A percentile compares a stretch with the other conserved stretches of the same genome.
Evolutionary conservation across 2,113 vertebrate species (phyloP).

Genomic region (Gasterosteus nipponicus): DNA sequence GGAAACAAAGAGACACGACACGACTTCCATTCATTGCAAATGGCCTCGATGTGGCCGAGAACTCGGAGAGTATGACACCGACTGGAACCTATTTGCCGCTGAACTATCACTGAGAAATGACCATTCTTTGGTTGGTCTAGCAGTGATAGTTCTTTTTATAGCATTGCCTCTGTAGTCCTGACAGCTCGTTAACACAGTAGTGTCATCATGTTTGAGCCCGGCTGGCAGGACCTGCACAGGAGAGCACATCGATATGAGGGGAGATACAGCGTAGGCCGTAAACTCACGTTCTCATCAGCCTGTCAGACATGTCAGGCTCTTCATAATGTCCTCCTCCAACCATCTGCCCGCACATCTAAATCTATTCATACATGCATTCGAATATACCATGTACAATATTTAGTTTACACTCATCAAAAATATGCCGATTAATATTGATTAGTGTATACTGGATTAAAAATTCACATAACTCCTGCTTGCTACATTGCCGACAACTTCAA

Average conservation of each 20-base stretch:
- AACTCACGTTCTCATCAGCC: constrained; percentile 61
- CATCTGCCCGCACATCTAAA: constrained; percentile 6
- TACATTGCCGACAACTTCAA: neutral
- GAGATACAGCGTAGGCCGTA: constrained; percentile 49
- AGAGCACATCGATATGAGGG: constrained; percentile 58
- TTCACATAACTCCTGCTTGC: neutral
- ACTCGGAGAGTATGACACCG: neutral
- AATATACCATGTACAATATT: neutral
- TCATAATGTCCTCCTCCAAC: constrained; percentile 34
- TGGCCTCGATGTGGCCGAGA: neutral
- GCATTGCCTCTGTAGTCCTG: constrained; percentile 44
- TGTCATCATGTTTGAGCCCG: constrained; percentile 54
- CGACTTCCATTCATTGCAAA: neutral
- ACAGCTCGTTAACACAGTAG: constrained; percentile 63
- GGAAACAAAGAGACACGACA: neutral
- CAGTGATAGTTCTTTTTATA: constrained; percentile 69
- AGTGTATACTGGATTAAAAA: neutral
- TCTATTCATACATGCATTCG: constrained; percentile 29
- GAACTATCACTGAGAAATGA: constrained; percentile 38
- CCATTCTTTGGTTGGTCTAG: constrained; percentile 38
- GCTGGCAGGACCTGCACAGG: constrained; percentile 59
- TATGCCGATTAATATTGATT: neutral
- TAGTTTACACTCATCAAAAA: neutral
- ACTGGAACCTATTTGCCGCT: constrained; percentile 42
- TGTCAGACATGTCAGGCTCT: constrained; percentile 51